These are phyloP conservation scores for Gryllus bimaculatus DNA, from an alignment of 1,140 invertebrate species.

Conservation along the genomic window DNA sequence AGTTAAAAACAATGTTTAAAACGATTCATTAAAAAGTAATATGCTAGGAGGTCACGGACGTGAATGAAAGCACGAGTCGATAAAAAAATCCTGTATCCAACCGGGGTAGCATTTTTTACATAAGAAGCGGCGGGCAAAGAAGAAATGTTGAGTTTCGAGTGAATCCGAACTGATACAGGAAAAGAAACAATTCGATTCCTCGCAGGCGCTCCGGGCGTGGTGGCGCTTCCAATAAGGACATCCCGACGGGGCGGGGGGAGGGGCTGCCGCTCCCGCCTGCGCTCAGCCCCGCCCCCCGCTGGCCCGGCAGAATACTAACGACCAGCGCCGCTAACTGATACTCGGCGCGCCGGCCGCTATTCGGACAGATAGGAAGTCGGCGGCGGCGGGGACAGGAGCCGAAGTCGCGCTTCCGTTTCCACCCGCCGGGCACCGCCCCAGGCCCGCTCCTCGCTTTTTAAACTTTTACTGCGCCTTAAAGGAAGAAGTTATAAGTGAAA, in stretches of 20 bases:
- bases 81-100: too few species aligned
- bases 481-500: constrained; percentile 5
- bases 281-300: neutral
- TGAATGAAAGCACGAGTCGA: too few species aligned
- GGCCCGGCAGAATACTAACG: neutral
- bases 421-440: too few species aligned
- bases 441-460: neutral
- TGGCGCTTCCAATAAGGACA: neutral
- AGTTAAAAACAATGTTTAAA: too few species aligned
- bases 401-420: neutral
- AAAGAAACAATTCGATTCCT: neutral
- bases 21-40: too few species aligned
- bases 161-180: too few species aligned
- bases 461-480: constrained; percentile 4
- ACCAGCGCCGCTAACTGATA: neutral
- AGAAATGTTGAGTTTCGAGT: too few species aligned
- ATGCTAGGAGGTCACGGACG: too few species aligned
- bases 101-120: too few species aligned
- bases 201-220: neutral
- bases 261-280: too few species aligned
- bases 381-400: too few species aligned
- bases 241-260: neutral
- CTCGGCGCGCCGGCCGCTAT: neutral
- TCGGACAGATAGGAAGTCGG: neutral
- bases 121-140: too few species aligned